Evolutionary conservation across 2,797 vertebrate genomes (phyloP), one percentile per base, ranked within the genome.

Genomic region (Scolopax bukidnonensis): DNA sequence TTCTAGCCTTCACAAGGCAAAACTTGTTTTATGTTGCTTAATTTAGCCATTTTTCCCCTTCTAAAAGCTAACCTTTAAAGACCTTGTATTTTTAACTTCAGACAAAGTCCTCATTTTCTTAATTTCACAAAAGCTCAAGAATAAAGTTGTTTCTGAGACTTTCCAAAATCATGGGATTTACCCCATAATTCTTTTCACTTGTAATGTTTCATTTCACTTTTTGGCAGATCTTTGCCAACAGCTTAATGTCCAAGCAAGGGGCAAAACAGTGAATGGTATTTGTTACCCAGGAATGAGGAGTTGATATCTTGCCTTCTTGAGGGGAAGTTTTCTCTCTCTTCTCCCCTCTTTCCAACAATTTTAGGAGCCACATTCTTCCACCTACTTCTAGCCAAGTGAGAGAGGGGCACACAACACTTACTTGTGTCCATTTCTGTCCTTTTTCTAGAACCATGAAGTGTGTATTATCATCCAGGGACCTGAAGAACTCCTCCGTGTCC

Each of bases 401-500:
- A 59, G 11, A 50, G 27, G 28, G 18, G n/a, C 12, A 63, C 32
- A 40, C 45, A 74, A 12, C 32, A 96, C 98, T 98, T 97, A 98
- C 98, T 57, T 96, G 97, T 1, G 97, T 98, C 98, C 99, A 99
- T 79, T 97, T 97, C 95, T 99, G 98, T 43, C 98, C 98, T 60
- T 97, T 94, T 89, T 98, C 97, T 87, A 99, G 96, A 84, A 98
- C 95, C 98, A 99, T 98, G 92, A 99, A 98, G 15, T 97, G 93
- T 2, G 98, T 98, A 92, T 98, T 98, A 48, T 95, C 92, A 50
- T 96, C 97, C 86, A 99, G 91, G 45, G 98, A 98, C 86, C 93
- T 98, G 86, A 99, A 99, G 95, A 99, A 99, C 23, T 98, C 98
- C 75, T 99, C 98, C 0, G 98, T 98, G 88, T 99, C 98, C 78